phyloP scores from a whole-genome alignment of 2,888 invertebrate species.

The Papilio gigon region DNA sequence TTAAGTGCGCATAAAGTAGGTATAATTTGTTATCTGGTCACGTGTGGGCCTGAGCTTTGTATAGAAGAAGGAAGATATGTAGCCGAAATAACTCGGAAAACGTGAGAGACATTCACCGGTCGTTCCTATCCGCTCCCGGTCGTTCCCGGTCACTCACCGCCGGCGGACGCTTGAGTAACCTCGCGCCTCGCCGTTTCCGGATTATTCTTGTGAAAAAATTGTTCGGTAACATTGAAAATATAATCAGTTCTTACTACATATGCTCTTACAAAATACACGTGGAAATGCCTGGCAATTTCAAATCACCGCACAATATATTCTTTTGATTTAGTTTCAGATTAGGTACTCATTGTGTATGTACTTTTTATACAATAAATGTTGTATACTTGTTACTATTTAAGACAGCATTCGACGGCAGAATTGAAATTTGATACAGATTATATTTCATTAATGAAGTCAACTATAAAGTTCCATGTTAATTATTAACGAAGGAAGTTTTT shows the following conservation, averaged over 20 bases:
- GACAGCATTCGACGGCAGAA: too few species aligned
- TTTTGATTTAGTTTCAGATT: neutral
- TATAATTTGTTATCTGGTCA: constrained; percentile 52
- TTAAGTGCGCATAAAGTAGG: constrained; percentile 49
- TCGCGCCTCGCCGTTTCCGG: constrained; percentile 47
- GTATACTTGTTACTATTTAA: too few species aligned
- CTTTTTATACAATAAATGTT: neutral
- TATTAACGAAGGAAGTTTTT: too few species aligned
- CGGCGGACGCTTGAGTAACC: constrained; percentile 34
- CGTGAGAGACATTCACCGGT: constrained; percentile 30
- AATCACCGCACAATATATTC: constrained; percentile 6
- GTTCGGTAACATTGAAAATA: constrained; percentile 36
- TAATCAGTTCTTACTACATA: constrained; percentile 38
- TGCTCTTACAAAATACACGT: constrained; percentile 31
- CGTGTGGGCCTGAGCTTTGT: constrained; percentile 51
- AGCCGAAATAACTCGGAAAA: constrained; percentile 30
- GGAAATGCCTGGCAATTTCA: constrained; percentile 4
- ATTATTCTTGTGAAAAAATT: constrained; percentile 41
- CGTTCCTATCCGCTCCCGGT: constrained; percentile 40
- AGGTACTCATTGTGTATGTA: neutral
- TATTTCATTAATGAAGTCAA: too few species aligned
- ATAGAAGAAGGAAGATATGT: constrained; percentile 49
- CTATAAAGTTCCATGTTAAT: too few species aligned
- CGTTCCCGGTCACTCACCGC: constrained; percentile 63
- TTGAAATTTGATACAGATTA: too few species aligned